These are phyloP conservation scores for Macrosiphum euphorbiae DNA, from an alignment of 2,888 invertebrate genomes.

Conservation along the genomic window DNA sequence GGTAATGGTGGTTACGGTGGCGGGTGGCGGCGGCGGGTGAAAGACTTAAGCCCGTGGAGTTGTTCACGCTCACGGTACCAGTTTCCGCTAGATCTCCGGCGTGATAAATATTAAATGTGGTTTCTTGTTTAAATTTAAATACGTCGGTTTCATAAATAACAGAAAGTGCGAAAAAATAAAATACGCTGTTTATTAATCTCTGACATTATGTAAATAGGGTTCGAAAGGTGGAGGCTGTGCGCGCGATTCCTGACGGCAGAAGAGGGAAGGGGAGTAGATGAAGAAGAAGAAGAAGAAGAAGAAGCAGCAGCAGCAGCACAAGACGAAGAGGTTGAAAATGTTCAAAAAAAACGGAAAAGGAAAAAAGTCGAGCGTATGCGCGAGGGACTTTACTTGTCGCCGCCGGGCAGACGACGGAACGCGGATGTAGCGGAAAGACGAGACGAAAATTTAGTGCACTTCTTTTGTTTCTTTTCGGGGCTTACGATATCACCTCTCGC, in stretches of 20 bases:
- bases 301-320: neutral
- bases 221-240: constrained; percentile 4
- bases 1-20: neutral
- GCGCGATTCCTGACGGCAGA: neutral
- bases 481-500: neutral
- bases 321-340: neutral
- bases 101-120: constrained; percentile 50
- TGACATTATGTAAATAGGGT: constrained; percentile 43
- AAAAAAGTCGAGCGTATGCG: neutral
- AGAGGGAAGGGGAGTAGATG: neutral
- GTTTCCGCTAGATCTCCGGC: constrained; percentile 37
- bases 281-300: too few relatives aligned
- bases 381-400: neutral
- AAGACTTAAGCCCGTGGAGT: constrained; percentile 13
- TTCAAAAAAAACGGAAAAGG: neutral
- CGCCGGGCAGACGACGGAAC: neutral
- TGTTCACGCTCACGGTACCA: constrained; percentile 49
- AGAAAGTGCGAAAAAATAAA: constrained; percentile 46
- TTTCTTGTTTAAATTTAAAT: constrained; percentile 54
- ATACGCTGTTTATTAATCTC: constrained; percentile 49
- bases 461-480: constrained; percentile 10
- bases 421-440: neutral
- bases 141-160: constrained; percentile 56
- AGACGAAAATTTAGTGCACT: constrained; percentile 17
- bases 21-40: neutral